Base-by-base conservation (phyloP, 2,888 invertebrate genomes). In the Phortica okadai region DNA sequence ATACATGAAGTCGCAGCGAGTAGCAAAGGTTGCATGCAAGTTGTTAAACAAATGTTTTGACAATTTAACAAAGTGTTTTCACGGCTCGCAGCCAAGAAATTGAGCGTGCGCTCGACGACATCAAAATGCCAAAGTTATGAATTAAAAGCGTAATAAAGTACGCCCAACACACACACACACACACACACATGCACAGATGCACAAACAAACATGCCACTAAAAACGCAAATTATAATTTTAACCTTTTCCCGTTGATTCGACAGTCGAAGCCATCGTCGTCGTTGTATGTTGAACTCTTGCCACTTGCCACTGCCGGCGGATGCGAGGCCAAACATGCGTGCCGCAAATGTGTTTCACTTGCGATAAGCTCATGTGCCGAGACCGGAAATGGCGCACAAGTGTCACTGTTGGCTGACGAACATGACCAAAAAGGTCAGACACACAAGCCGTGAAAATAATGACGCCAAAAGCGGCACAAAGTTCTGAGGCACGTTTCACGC, bases 31-130 rank as follows among this genome's bases (percentile, higher is more conserved):
- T n/a, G 42, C 66, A 33, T n/a, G 42, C 33, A 66, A 14, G 33
- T 77, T 85, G 88, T 83, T 76, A 79, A 88, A 86, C 88, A 85
- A 85, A 82, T 85, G 88, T 81, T 82, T 81, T 88, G 85, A 42
- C 42, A 73, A 59, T 73, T 44, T 50, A 85, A 80, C n/a, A 45
- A 45, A 45, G 25, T 33, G 64, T 64, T 64, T 64, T 33, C 42
- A 45, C 50, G 45, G 44, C 21, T 70, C 75, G 82, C 79, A 81
- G 80, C 88, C 87, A 86, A 83, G 85, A 85, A 85, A 88, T 85
- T 86, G 83, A 88, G 85, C 88, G 85, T 62, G 62, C 62, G 79
- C 81, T 79, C 81, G 81, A 80, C 80, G 77, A 78, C 79, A 62
- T 77, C 81, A 79, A 85, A 88, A 85, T 86, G 88, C 87, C 88